Percentiles rank a stretch among this genome's conserved stretches.
Evolutionary conservation across 2,797 vertebrate genomes (phyloP).

Genomic region (Pseudochaenichthys georgianus): DNA sequence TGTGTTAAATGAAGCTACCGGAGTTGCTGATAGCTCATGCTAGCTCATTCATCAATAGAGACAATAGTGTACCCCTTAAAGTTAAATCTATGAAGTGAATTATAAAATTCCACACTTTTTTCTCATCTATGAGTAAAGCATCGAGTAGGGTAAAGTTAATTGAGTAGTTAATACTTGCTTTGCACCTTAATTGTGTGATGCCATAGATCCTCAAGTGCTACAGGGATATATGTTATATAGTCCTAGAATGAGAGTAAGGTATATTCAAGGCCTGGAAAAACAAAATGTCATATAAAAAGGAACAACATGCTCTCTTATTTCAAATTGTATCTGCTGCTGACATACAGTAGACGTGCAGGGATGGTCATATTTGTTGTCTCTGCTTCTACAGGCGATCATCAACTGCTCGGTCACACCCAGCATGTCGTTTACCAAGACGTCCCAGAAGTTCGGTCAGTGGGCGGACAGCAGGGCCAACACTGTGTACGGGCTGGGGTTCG

Average conservation of each 20-base stretch:
- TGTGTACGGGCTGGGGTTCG: constrained; percentile 95
- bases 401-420: constrained; percentile 97
- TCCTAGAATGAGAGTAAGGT: too few relatives aligned
- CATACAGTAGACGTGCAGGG: neutral
- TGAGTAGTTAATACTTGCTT: neutral
- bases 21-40: too few relatives aligned
- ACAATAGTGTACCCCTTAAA: too few relatives aligned
- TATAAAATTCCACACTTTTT: neutral
- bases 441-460: constrained; percentile 98
- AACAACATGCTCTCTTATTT: neutral
- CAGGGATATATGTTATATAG: too few relatives aligned
- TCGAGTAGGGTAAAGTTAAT: too few relatives aligned
- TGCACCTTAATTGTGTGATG: neutral
- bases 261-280: neutral
- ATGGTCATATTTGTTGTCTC: neutral
- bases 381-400: constrained; percentile 91
- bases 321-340: neutral
- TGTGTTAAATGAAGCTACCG: too few relatives aligned
- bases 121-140: neutral
- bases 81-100: neutral
- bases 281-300: neutral
- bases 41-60: too few relatives aligned
- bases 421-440: constrained; percentile 98
- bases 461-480: constrained; percentile 97
- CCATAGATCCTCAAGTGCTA: too few relatives aligned